Evolutionary conservation across 2,797 vertebrate genomes (phyloP).

Genomic region (Anguilla marmorata): DNA sequence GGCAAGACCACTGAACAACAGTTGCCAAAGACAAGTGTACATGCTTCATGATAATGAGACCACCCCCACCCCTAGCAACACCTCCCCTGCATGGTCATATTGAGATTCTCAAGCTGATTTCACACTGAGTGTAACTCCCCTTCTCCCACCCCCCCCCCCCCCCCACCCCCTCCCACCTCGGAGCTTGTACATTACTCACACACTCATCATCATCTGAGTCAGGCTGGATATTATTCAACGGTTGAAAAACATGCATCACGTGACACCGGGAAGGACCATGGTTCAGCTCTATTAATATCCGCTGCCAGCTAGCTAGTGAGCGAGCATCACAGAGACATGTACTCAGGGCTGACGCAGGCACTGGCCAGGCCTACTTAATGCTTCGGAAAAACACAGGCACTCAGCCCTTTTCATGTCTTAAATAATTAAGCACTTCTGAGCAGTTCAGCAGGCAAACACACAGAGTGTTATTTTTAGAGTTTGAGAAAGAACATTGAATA

Average conservation of each 20-base stretch:
- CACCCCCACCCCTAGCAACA: not conserved
- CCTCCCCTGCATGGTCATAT: not conserved
- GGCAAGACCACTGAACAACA: not conserved
- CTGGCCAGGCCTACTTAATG: constrained; percentile 38
- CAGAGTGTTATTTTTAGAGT: constrained; percentile 61
- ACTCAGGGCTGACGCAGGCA: constrained; percentile 57
- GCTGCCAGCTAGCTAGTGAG: constrained; percentile 40
- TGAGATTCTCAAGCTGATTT: not conserved
- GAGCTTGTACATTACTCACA: not conserved
- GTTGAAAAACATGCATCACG: constrained; percentile 11
- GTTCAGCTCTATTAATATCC: constrained; percentile 35
- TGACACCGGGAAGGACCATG: constrained; percentile 19
- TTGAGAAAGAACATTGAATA: constrained; percentile 46
- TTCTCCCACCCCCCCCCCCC: not conserved
- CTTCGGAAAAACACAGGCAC: constrained; percentile 43
- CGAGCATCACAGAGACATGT: constrained; percentile 63
- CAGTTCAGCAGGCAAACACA: constrained; percentile 65
- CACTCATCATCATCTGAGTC: constrained; percentile 23
- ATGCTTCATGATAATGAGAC: not conserved
- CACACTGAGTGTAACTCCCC: not conserved
- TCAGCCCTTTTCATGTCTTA: constrained; percentile 66
- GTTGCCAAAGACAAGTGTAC: not conserved
- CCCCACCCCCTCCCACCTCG: not conserved
- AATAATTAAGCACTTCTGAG: constrained; percentile 70
- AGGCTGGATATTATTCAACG: constrained; percentile 28